Percentiles rank a stretch among this genome's conserved stretches.
These are phyloP conservation scores for Pithys albifrons DNA, from an alignment of 2,113 vertebrate genomes.

Conservation along the genomic window DNA sequence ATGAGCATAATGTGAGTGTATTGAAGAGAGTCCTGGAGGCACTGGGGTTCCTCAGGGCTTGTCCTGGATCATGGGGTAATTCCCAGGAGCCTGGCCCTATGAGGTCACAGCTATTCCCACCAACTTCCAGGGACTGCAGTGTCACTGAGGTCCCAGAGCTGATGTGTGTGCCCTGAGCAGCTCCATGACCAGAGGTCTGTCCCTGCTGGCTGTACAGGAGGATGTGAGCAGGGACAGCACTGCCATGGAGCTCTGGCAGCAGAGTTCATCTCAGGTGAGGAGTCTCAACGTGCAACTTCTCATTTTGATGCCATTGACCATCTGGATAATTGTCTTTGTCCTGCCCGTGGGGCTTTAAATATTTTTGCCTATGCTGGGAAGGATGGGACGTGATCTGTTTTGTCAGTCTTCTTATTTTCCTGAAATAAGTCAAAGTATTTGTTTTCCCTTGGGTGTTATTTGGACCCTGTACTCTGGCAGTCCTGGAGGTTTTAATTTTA, in stretches of 20 bases:
- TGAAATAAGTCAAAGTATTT: background rate
- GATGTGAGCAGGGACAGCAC: background rate
- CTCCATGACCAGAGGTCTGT: background rate
- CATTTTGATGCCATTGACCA: background rate
- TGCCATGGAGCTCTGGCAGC: background rate
- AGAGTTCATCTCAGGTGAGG: background rate
- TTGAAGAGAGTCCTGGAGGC: background rate
- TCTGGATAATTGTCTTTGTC: background rate
- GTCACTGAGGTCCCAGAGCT: background rate
- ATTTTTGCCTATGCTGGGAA: background rate
- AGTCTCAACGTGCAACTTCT: rapidly evolving
- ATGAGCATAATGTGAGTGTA: rapidly evolving
- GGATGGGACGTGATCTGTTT: rapidly evolving
- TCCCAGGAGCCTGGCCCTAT: rapidly evolving
- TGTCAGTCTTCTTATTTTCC: background rate
- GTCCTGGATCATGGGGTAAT: background rate
- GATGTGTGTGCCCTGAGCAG: background rate
- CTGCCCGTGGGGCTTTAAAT: background rate
- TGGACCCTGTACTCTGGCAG: background rate
- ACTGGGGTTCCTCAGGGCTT: background rate
- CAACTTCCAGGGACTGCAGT: background rate
- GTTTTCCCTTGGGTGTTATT: background rate
- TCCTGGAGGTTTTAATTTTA: slow-evolving; percentile 25
- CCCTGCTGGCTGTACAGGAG: background rate
- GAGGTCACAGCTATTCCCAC: background rate